phyloP scores from a whole-genome alignment of 2,113 vertebrate genomes.

The Lagopus leucura region DNA sequence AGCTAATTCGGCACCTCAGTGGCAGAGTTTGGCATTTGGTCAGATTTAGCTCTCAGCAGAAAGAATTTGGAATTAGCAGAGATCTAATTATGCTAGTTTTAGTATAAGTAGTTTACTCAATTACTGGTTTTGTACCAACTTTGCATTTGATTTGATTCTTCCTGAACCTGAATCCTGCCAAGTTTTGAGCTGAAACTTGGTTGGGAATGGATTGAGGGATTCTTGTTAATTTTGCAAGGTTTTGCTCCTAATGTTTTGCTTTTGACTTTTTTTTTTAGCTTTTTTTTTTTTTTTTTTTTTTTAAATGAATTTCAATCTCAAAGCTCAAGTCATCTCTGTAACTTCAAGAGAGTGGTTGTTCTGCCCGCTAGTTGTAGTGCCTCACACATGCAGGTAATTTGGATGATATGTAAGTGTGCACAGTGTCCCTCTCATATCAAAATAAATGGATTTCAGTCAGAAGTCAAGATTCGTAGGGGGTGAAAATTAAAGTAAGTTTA shows the following conservation, averaged over 20 bases:
- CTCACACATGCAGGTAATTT: rapidly evolving
- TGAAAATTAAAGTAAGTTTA: background rate
- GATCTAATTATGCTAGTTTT: background rate
- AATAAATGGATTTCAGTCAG: background rate
- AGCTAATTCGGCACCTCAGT: background rate
- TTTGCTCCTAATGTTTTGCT: background rate
- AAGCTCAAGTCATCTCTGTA: background rate
- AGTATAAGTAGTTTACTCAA: background rate
- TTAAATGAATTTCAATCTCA: background rate
- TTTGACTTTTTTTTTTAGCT: background rate
- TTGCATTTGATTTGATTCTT: background rate
- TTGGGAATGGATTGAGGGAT: background rate
- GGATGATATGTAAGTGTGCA: background rate
- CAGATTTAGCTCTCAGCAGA: background rate
- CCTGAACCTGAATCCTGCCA: rapidly evolving
- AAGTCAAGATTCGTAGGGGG: background rate
- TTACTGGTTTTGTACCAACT: background rate
- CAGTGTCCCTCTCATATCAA: background rate
- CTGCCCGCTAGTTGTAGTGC: background rate
- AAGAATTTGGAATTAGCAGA: background rate
- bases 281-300: background rate
- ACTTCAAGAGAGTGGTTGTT: background rate
- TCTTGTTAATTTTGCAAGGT: background rate
- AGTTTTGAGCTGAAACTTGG: background rate
- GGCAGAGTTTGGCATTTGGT: background rate